Conservation (phyloP, 2,797 vertebrate species). For the Anguilla megastoma region DNA sequence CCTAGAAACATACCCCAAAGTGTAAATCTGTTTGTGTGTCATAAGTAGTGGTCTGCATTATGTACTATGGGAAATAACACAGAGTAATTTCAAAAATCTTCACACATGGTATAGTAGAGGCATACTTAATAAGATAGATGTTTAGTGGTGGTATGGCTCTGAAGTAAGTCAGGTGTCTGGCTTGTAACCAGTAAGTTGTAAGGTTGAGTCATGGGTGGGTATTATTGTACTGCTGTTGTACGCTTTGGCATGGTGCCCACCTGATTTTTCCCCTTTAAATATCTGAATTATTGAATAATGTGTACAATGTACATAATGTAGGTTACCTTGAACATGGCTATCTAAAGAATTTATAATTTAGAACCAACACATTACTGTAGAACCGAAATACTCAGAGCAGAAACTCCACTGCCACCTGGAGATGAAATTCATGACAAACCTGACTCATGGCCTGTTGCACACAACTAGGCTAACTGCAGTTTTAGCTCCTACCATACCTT, state of each 20-base stretch:
- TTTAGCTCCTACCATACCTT: neutral
- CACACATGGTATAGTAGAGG: neutral
- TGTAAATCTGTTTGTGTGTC: neutral
- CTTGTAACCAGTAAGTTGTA: neutral
- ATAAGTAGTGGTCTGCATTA: neutral
- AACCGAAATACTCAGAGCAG: neutral
- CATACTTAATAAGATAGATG: neutral
- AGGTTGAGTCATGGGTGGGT: too few species aligned
- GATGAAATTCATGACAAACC: neutral
- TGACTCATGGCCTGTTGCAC: neutral
- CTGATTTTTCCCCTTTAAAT: neutral
- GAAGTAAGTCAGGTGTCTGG: neutral
- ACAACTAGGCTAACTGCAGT: neutral
- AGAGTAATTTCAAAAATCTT: neutral
- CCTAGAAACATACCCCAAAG: neutral
- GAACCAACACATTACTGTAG: neutral
- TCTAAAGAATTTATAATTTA: neutral
- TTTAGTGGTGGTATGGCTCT: neutral
- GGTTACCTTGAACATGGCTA: neutral
- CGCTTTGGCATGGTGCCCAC: neutral
- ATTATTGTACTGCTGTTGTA: too few species aligned
- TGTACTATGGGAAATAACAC: neutral
- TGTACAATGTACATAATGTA: neutral
- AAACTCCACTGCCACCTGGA: neutral
- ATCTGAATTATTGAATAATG: neutral